phyloP scores from a whole-genome alignment of 2,797 vertebrate species.

The Allobates femoralis region DNA sequence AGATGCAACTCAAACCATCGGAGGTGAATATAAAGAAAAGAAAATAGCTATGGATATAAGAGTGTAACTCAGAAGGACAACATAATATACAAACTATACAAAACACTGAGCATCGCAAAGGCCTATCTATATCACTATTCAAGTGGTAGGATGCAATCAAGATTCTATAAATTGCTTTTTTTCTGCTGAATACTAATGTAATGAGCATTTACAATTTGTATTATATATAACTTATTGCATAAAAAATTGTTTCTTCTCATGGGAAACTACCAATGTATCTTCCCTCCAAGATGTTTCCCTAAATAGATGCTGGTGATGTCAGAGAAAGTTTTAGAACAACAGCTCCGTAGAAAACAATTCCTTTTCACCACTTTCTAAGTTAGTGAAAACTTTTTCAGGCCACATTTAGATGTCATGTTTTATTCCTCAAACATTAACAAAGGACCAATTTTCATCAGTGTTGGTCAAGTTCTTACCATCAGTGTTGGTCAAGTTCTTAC shows the following conservation, averaged over 20 bases:
- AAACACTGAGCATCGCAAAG: neutral
- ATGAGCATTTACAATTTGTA: neutral
- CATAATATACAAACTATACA: neutral
- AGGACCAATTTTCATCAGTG: too few relatives aligned
- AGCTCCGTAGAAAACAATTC: too few relatives aligned
- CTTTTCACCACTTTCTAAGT: too few relatives aligned
- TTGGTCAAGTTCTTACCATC: too few relatives aligned
- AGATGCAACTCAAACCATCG: neutral
- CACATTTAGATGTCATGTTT: too few relatives aligned
- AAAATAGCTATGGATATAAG: neutral
- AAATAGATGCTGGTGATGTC: neutral
- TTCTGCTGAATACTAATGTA: slow-evolving; percentile 3
- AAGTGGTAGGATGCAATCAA: neutral
- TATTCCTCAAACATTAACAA: too few relatives aligned
- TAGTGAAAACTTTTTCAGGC: too few relatives aligned
- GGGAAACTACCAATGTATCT: neutral
- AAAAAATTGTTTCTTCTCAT: neutral
- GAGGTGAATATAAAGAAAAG: neutral
- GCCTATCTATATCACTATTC: neutral
- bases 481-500: too few relatives aligned
- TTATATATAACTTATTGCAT: neutral
- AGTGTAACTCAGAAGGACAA: neutral
- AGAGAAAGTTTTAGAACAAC: too few relatives aligned
- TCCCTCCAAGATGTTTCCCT: neutral
- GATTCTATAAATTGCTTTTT: neutral